Conservation (phyloP, 2,113 vertebrate genomes). For the Centropus bengalensis region DNA sequence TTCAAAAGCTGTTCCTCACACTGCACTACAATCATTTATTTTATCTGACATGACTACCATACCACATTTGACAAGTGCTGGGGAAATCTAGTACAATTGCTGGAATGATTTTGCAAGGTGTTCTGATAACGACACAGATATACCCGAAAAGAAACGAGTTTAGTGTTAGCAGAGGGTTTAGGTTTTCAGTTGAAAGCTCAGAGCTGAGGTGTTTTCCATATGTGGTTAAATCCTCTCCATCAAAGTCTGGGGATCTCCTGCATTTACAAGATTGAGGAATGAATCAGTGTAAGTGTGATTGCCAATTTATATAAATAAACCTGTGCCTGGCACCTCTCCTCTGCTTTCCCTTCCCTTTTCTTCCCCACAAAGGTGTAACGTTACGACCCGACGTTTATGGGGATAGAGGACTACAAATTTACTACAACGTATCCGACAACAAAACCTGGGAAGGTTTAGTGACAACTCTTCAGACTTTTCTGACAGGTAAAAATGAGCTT, state of each 20-base stretch:
- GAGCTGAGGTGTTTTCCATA: neutral
- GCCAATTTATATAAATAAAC: neutral
- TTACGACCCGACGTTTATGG: slow-evolving; percentile 83
- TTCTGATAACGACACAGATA: neutral
- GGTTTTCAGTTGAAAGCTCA: neutral
- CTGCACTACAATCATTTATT: neutral
- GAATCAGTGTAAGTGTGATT: neutral
- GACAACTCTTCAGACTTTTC: slow-evolving; percentile 76
- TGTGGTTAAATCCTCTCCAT: neutral
- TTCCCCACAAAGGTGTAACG: slow-evolving; percentile 78
- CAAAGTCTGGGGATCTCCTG: neutral
- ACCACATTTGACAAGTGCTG: neutral
- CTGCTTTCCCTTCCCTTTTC: neutral
- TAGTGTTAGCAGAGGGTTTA: neutral
- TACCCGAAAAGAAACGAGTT: neutral
- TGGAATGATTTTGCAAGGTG: neutral
- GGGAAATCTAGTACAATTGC: neutral
- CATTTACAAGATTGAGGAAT: neutral
- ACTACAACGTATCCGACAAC: slow-evolving; percentile 82
- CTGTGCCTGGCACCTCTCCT: neutral
- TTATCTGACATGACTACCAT: accelerated
- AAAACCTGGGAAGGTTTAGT: slow-evolving; percentile 77
- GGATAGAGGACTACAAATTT: slow-evolving; percentile 80
- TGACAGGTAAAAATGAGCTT: slow-evolving; percentile 75
- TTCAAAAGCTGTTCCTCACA: neutral